phyloP scores from a whole-genome alignment of 2,113 vertebrate species.

The Gopherus flavomarginatus region DNA sequence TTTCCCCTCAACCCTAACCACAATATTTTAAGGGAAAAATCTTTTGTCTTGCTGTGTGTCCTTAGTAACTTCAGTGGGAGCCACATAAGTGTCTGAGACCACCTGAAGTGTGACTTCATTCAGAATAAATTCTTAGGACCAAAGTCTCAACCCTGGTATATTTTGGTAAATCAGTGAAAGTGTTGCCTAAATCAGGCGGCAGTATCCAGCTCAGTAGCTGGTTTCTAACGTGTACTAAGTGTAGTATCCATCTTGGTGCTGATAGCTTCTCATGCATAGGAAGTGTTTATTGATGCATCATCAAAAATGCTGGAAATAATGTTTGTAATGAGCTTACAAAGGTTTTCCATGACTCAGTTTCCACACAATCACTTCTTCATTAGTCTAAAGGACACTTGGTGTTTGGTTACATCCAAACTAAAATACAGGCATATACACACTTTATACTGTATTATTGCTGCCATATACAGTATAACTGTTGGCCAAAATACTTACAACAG shows the following conservation, averaged over 20 bases:
- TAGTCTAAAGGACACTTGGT: not conserved
- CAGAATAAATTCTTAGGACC: too few species aligned
- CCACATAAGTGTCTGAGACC: not conserved
- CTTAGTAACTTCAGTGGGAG: not conserved
- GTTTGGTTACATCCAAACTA: not conserved
- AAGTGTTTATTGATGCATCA: not conserved
- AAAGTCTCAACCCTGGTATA: not conserved
- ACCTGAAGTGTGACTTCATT: not conserved
- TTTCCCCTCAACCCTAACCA: too few species aligned
- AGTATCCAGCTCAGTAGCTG: not conserved
- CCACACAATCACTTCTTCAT: not conserved
- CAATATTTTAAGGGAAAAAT: not conserved
- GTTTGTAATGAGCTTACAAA: not conserved
- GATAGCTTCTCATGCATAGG: not conserved
- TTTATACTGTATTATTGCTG: not conserved
- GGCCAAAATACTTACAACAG: not conserved
- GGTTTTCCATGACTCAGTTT: not conserved
- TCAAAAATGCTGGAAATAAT: not conserved
- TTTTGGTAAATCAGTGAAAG: not conserved
- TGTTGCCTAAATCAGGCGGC: not conserved
- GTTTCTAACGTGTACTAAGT: not conserved
- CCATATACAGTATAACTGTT: not conserved
- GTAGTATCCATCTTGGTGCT: not conserved
- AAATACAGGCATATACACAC: not conserved
- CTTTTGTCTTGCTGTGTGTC: not conserved